Conservation (phyloP, 2,797 vertebrate species). For the Phataginus tricuspis region DNA sequence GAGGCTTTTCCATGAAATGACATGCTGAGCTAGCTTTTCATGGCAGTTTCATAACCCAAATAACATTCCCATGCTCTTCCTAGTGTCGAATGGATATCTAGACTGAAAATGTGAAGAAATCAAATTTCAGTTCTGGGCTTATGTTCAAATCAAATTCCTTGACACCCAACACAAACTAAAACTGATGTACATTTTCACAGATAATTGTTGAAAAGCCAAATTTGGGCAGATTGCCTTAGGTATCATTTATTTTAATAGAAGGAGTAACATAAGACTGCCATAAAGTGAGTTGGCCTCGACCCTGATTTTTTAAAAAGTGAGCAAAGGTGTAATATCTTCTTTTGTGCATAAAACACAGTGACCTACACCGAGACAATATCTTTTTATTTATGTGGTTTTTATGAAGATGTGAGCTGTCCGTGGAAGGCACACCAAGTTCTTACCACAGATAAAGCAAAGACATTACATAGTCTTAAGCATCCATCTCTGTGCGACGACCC, state of each 20-base stretch:
- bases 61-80: background rate
- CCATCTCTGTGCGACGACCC: background rate
- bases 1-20: background rate
- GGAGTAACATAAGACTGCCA: background rate
- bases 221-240: background rate
- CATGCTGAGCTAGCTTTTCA: background rate
- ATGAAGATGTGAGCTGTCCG: background rate
- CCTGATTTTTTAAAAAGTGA: background rate
- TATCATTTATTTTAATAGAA: background rate
- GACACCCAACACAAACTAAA: background rate
- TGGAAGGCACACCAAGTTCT: background rate
- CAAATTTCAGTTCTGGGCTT: background rate
- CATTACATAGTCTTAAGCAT: background rate
- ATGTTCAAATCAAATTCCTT: background rate
- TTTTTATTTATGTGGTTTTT: background rate
- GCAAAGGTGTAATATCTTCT: background rate
- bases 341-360: background rate
- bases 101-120: background rate
- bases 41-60: conserved; percentile 21
- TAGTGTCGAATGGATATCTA: background rate
- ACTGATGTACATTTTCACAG: background rate
- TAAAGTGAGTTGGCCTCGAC: background rate
- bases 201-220: background rate
- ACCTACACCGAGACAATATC: background rate
- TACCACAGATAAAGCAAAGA: background rate